phyloP scores from a whole-genome alignment of 2,888 invertebrate species.

The Esperia sulphurella region DNA sequence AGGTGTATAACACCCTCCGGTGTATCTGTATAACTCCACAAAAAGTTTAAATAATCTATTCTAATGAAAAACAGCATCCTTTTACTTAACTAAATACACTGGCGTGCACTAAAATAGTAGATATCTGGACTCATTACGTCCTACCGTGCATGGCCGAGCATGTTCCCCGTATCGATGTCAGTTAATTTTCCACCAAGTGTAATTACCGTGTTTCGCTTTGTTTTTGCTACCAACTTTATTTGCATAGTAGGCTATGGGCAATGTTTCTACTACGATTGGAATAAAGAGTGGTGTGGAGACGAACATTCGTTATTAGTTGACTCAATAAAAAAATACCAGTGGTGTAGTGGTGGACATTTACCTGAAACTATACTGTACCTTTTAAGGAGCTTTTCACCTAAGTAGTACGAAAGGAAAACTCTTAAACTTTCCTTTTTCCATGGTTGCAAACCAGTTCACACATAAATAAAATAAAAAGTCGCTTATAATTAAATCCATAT shows the following conservation, averaged over 20 bases:
- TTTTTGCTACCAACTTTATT: conserved; percentile 78
- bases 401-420: too few relatives aligned
- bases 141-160: conserved; percentile 20
- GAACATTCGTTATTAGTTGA: conserved; percentile 2
- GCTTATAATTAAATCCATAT: too few relatives aligned
- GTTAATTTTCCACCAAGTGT: conserved; percentile 76
- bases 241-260: conserved; percentile 58
- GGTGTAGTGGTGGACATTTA: too few relatives aligned
- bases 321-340: too few relatives aligned
- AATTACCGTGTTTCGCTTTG: conserved; percentile 76
- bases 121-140: conserved; percentile 68
- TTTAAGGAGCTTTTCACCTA: too few relatives aligned
- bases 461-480: too few relatives aligned
- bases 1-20: too few relatives aligned
- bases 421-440: too few relatives aligned
- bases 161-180: conserved; percentile 70
- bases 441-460: too few relatives aligned
- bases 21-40: too few relatives aligned
- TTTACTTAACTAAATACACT: conserved; percentile 28
- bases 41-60: too few relatives aligned
- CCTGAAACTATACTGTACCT: too few relatives aligned
- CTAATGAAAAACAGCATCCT: background rate
- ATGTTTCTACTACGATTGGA: conserved; percentile 39
- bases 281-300: conserved; percentile 34
- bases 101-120: conserved; percentile 50